Evolutionary conservation across 2,888 invertebrate species (phyloP), one percentile per base, ranked within the genome.

Genomic region (Cylloceria caligata): DNA sequence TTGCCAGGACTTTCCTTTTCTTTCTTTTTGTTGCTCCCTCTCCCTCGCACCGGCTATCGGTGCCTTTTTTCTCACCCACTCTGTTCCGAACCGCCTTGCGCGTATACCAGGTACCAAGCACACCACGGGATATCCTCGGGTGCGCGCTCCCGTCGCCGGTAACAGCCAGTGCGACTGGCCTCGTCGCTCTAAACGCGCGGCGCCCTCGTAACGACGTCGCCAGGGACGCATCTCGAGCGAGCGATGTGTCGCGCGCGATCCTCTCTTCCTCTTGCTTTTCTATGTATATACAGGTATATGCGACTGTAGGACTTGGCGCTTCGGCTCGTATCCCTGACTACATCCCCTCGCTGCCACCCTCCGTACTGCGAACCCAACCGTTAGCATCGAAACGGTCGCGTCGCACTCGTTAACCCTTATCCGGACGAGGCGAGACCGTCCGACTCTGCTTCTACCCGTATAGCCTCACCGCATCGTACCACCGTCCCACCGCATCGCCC

Each of bases 181-280:
- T 89, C 89, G 90, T 89, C 88, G 90, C 89, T 89, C 88, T 90
- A 90, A 91, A 90, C 88, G 90, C 89, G 78, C 81, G 90, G 89
- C 90, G 90, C 89, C 90, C 90, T 89, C 90, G 89, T 90, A 90
- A 91, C 89, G 90, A 91, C 88, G 90, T 90, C 89, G 89, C 90
- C 90, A 87, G 91, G 89, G 90, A 90, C 88, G 86, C 87, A 87
- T 86, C 86, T 81, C 84, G 67, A 67, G 47, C 67, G 42, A 24
- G 42, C 64, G 62, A 80, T 60, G 74, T 67, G 72, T 73, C 74
- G 65, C 62, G 45, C 27, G 68, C 42, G 24, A 55, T 57, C 57
- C 69, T 57, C 49, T 83, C 76, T 84, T 82, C 80, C 83, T 77
- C 79, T 71, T 72, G 81, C 85, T 80, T 67, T 55, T 67, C 27